Base-by-base conservation (phyloP, 2,888 invertebrate species). In the Ochlodes sylvanus region DNA sequence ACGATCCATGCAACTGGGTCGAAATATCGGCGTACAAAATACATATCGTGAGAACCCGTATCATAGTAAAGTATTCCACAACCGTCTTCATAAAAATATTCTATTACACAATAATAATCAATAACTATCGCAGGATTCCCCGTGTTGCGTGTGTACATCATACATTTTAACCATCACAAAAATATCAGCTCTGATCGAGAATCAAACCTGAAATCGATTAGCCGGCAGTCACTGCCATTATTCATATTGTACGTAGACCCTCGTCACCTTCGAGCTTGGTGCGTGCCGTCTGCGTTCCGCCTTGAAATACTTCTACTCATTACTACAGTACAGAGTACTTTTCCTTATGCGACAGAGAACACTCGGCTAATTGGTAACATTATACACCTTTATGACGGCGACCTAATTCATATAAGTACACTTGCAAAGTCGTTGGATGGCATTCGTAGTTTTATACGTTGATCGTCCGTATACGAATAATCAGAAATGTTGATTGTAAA, bases 271-370 rank as follows among this genome's bases (percentile, higher is more conserved):
- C 14, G 52, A 32, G 57, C 56, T 41, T 57, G 41, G 9, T 41
- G 52, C 57, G 27, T 27, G 56, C 34, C 15, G 56, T 34, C 63
- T 38, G 38, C 50, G 19, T 60, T 27, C 38, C 58, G 15, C 66
- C 66, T 66, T 66, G 65, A 54, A 58, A 66, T 60, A 66, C 52
- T 58, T 58, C 58, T 50, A 32, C 58, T 54, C 55, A 34, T 65
- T 54, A 60, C 17, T 14, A 54, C 54, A 55, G 9, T 34, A 32
- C 58, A 7, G n/a, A 54, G 52, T 52, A 58, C 65, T 58, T 65
- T 66, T 60, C 58, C 66, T 60, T 50, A 54, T 57, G 66, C 58
- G 66, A 66, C 58, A 58, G 38, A 47, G 47, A 50, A 65, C 38
- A 58, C 19, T 57, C 44, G 38, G 7, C 38, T 60, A 66, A 66